These are phyloP conservation scores for pig (Sus scrofa) DNA, from an alignment of 2,113 vertebrate genomes.

Conservation along the genomic window DNA sequence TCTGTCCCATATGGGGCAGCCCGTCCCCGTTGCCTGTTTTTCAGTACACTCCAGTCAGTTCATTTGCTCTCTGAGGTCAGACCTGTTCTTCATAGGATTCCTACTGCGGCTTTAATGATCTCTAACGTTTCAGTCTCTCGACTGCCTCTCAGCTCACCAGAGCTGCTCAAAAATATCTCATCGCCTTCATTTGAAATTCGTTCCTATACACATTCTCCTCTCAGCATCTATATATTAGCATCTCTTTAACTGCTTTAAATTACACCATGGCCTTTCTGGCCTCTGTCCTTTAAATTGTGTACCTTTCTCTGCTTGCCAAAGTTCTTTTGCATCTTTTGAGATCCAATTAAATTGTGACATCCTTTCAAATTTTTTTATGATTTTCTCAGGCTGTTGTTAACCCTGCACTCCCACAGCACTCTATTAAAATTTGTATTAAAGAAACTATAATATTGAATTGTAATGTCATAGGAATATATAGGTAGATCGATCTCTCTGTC, in stretches of 20 bases:
- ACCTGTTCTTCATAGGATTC: not conserved
- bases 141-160: slow-evolving; percentile 15
- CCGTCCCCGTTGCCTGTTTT: not conserved
- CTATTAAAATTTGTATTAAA: slow-evolving; percentile 11
- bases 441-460: not conserved
- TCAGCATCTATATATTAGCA: not conserved
- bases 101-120: not conserved
- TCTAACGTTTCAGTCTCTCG: not conserved
- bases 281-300: not conserved
- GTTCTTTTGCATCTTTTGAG: slow-evolving; percentile 11
- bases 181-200: not conserved
- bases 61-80: not conserved
- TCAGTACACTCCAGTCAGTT: not conserved
- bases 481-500: not conserved
- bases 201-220: not conserved
- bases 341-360: not conserved
- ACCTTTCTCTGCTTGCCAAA: not conserved
- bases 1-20: not conserved
- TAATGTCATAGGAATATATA: not conserved
- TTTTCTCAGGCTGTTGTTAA: slow-evolving; percentile 25
- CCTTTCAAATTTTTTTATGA: not conserved
- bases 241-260: not conserved
- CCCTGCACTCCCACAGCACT: not conserved
- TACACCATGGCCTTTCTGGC: not conserved
- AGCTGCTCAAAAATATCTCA: not conserved